Base-by-base conservation (phyloP, 2,113 vertebrate genomes). In the Calypte anna region DNA sequence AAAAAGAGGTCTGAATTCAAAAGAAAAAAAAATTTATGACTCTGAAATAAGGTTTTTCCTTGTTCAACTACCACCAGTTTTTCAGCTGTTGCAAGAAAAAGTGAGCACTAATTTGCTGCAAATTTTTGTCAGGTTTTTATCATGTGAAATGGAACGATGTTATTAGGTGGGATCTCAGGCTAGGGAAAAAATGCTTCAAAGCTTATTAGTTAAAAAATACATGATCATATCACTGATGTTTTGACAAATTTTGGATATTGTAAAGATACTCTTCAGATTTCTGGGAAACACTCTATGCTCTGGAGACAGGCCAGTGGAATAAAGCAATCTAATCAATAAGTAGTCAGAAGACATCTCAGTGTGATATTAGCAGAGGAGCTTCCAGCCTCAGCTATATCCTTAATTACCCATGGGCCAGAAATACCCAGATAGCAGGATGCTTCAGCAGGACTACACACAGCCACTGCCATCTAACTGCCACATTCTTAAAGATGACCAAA, bases 251-350 rank as follows among this genome's bases (percentile, higher is more conserved):
- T 86, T 62, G 83, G 13, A 33, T 93, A 81, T 59, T 77, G 33
- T 74, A 44, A 88, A 90, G 61, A 33, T 77, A 51, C 20, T 59
- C 20, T 51, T 82, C 33, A 68, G 64, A 63, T 93, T 93, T 93
- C 80, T 82, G 88, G 64, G 78, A 95, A 93, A 72, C 11, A 46
- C 44, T 80, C 51, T 86, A 5, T 53, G 24, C 20, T 64, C 31
- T 84, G 61, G 73, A 88, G 68, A 78, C 10, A 33, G 25, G 46
- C 28, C 63, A 91, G n/a, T 24, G 64, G 93, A 91, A 92, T 67
- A 90, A 85, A 88, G 21, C 30, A 30, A 84, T 68, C 19, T 80
- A 73, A 94, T 94, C 76, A 86, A 90, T 92, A 90, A 53, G 44
- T 44, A 84, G 73, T 68, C 0, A 17, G 44, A 91, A 88, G 94